Base-by-base conservation (phyloP, 1,140 invertebrate genomes). In the Nixonia krombeini region DNA sequence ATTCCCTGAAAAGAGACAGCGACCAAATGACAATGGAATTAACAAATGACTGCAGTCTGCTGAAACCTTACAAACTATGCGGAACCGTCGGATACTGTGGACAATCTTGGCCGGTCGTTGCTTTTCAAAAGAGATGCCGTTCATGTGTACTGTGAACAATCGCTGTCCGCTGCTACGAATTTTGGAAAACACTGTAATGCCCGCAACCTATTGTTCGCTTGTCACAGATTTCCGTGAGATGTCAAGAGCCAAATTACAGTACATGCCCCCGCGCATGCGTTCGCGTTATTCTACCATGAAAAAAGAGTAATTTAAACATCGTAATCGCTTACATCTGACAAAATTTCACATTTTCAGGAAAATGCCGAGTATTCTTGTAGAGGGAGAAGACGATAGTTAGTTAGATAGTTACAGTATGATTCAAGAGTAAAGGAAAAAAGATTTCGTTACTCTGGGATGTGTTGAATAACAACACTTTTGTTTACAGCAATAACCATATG, bases 1-100 rank as follows among this genome's bases (percentile, higher is more conserved):
- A n/a, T n/a, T n/a, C n/a, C n/a, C n/a, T n/a, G 25, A 26, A 26
- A 26, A 9, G 9, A 9, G 9, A 26, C 4, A 71, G 58, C 67
- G 59, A 71, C 55, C 15, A 51, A 38, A 59, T 46, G 63, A 71
- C 55, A 71, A 71, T n/a, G n/a, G n/a, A 66, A 70, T 65, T 70
- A 70, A 65, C 52, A 62, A 70, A 66, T 62, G 62, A 66, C 49
- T 15, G 6, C 35, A 44, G 38, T 63, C 31, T 31, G 52, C 46
- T 21, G 12, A 46, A 40, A 51, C 41, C 26, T 56, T 46, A 9
- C 13, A 18, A 38, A 28, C 0, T 44, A 4, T 10, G 57, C 41
- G n/a, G n/a, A n/a, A n/a, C n/a, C n/a, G n/a, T n/a, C n/a, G n/a
- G n/a, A n/a, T n/a, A n/a, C 37, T 2, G 53, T 25, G n/a, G n/a